These are phyloP conservation scores for Heliconius erato DNA, from an alignment of 2,888 invertebrate species.

Conservation along the genomic window DNA sequence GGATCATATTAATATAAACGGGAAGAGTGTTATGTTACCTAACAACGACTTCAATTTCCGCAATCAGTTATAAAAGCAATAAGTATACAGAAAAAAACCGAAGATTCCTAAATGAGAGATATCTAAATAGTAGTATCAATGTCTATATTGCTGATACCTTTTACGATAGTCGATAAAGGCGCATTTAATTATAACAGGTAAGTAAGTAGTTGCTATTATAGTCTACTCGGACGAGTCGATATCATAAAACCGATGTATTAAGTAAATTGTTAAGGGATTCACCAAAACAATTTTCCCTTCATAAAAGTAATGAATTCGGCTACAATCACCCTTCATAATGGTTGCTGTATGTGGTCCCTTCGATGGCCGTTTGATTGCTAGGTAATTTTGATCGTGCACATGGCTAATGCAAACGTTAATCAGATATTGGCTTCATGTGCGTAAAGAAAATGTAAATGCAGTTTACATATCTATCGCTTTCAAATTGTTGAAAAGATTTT, in stretches of 20 bases:
- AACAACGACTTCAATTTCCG: no score
- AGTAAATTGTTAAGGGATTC: conserved; percentile 81
- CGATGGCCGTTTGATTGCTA: conserved; percentile 61
- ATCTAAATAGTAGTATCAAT: no score
- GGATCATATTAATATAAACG: no score
- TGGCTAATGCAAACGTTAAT: conserved; percentile 58
- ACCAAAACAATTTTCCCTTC: conserved; percentile 80
- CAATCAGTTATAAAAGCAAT: no score
- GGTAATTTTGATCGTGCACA: conserved; percentile 60
- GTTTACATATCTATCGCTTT: conserved; percentile 5
- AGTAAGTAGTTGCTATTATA: conserved; percentile 33
- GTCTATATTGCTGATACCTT: not conserved
- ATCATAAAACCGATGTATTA: conserved; percentile 70
- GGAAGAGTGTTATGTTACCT: not conserved
- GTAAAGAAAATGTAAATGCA: conserved; percentile 23
- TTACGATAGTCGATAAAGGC: not conserved
- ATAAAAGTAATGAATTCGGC: conserved; percentile 77
- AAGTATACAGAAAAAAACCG: not conserved
- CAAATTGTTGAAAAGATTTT: not conserved
- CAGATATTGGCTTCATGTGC: conserved; percentile 31
- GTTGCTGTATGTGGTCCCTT: conserved; percentile 57
- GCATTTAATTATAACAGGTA: conserved; percentile 39
- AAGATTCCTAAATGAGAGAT: no score
- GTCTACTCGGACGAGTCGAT: conserved; percentile 38
- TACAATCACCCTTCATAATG: conserved; percentile 68